Evolutionary conservation across 2,888 invertebrate species (phyloP), one percentile per base, ranked within the genome.

Genomic region (Panopea generosa): DNA sequence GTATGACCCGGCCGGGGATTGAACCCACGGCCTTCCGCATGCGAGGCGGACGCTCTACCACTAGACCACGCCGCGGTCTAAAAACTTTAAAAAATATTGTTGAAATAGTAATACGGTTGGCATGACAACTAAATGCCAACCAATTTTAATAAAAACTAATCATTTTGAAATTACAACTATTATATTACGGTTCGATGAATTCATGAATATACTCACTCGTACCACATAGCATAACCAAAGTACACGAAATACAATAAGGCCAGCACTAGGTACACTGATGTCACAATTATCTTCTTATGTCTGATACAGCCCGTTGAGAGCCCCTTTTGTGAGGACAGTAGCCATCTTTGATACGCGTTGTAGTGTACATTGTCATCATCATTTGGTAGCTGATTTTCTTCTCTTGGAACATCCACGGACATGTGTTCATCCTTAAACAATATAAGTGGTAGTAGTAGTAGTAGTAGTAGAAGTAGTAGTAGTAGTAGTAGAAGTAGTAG

Each of bases 171-270:
- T n/a, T n/a, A n/a, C n/a, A n/a, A n/a, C n/a, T n/a, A n/a, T n/a
- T n/a, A n/a, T n/a, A n/a, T n/a, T n/a, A n/a, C n/a, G n/a, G n/a
- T n/a, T n/a, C n/a, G n/a, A n/a, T n/a, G n/a, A n/a, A n/a, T n/a
- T n/a, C n/a, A n/a, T n/a, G n/a, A 33, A 4, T 33, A 33, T 20
- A 65, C 56, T 49, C 67, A 82, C 59, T 67, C 71, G 73, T 74
- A 84, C 20, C 72, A 77, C 52, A 84, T 55, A 1, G 84, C 82
- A 53, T 80, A 80, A 1, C 65, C 77, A 24, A 83, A 71, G 49
- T 84, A 86, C 1, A 53, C 76, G 26, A 83, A 75, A 24, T 82
- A 84, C 9, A 63, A 57, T 0, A 66, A 14, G 2, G 70, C 45
- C 11, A 81, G 26, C 3, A 77, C 2, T 14, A 78, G 43, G 7